Conservation (phyloP, 2,888 invertebrate species). For the Tridacna gigas region DNA sequence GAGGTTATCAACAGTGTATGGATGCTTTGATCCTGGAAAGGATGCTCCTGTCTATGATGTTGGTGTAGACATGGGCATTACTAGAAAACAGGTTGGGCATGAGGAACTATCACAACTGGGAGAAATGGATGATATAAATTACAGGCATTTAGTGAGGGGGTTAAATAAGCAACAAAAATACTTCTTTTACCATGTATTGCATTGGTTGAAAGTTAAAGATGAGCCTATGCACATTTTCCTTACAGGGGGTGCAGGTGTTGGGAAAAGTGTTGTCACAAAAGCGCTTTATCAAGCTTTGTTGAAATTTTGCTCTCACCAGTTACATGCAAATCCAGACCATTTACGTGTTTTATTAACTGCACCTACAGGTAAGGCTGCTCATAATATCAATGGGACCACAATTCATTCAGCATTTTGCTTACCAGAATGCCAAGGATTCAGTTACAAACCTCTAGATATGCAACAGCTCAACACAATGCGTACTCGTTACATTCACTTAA, state of each 20-base stretch:
- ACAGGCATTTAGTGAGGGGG: neutral
- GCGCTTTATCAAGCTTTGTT: slow-evolving; percentile 30
- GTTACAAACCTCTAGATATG: slow-evolving; percentile 31
- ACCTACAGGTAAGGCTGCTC: slow-evolving; percentile 63
- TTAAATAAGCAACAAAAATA: slow-evolving; percentile 6
- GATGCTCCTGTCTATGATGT: too few relatives aligned
- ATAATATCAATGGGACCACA: slow-evolving; percentile 45
- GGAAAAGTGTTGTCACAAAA: slow-evolving; percentile 39
- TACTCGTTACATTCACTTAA: slow-evolving; percentile 23
- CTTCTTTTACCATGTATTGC: slow-evolving; percentile 24
- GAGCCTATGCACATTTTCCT: slow-evolving; percentile 39
- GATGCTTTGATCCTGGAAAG: too few relatives aligned
- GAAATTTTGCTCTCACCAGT: neutral
- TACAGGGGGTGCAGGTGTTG: slow-evolving; percentile 53
- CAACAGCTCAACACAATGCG: slow-evolving; percentile 38
- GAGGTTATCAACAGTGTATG: too few relatives aligned
- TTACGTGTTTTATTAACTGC: slow-evolving; percentile 45
- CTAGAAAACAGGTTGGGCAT: too few relatives aligned
- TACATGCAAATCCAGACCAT: slow-evolving; percentile 29
- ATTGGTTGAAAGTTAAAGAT: slow-evolving; percentile 29
- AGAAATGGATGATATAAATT: neutral
- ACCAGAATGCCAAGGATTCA: slow-evolving; percentile 52
- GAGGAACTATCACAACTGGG: too few relatives aligned
- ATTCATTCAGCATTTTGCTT: slow-evolving; percentile 47
- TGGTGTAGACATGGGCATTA: too few relatives aligned